phyloP scores from a whole-genome alignment of 2,888 invertebrate species.

The Oconnorella tubifera region DNA sequence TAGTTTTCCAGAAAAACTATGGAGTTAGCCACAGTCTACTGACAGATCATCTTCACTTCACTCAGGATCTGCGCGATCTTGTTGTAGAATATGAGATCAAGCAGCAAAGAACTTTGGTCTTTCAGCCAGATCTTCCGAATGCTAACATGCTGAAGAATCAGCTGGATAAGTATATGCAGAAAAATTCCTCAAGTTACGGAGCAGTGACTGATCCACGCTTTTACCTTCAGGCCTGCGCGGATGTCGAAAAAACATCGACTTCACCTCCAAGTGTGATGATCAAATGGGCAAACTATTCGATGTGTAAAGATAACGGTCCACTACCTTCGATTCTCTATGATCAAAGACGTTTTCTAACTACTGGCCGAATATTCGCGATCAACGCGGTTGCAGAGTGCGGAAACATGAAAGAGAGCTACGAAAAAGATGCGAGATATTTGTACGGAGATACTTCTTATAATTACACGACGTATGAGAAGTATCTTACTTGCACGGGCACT shows the following conservation, averaged over 20 bases:
- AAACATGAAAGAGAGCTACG: background rate
- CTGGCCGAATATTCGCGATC: background rate
- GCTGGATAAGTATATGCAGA: constrained; percentile 4
- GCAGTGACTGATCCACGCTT: background rate
- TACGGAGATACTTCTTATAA: background rate
- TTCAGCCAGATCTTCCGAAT: background rate
- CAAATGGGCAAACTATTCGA: background rate
- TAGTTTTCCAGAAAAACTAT: background rate
- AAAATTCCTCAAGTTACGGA: too few relatives aligned
- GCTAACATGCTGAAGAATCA: background rate
- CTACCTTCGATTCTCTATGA: too few relatives aligned
- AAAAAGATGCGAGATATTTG: background rate
- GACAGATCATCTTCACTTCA: background rate
- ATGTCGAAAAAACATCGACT: background rate
- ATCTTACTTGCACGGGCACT: background rate
- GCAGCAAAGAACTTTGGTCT: background rate
- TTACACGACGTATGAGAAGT: background rate
- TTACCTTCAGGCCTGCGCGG: background rate
- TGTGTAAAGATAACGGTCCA: background rate
- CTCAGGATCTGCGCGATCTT: background rate
- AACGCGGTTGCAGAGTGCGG: background rate
- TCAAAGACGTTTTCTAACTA: too few relatives aligned
- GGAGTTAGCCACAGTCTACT: background rate
- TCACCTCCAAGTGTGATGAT: background rate
- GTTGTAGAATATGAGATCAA: background rate